Base-by-base conservation (phyloP, 2,888 invertebrate species). In the Lydus trimaculatus region DNA sequence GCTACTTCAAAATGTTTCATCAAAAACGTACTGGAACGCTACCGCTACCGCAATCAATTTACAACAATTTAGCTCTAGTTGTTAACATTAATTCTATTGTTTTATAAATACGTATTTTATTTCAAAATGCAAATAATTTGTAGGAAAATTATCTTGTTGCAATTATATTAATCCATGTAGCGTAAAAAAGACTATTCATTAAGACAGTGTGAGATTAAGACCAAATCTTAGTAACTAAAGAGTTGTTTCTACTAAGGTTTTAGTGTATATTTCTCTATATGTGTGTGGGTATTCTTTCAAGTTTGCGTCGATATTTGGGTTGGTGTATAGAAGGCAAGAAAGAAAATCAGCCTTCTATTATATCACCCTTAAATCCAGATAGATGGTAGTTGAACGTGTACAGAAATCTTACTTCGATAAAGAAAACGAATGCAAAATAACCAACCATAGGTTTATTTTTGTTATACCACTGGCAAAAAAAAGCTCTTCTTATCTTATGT, bases 281-380 rank as follows among this genome's bases (percentile, higher is more conserved):
- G 5, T 17, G 43, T 43, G 7, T 43, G 2, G 28, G 36, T 36
- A 20, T 25, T 15, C 15, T 13, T 23, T 15, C 25, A 52, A 23
- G 13, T 56, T 5, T 25, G 11, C n/a, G 6, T 48, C 8, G 7
- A 15, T 43, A 15, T 56, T 9, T 48, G 48, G 11, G 25, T 56
- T 13, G 25, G 56, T 56, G 23, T 23, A 5, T 25, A 56, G 2
- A 56, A 9, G 56, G 25, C 56, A 56, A 20, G 15, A 28, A 56
- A 28, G 7, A 28, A 28, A 56, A 7, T 56, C 28, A 25, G n/a
- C 15, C 25, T 56, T 56, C 56, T 56, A 52, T 23, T 52, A 23
- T 52, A 56, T 28, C 7, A 15, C 28, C 56, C 56, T 56, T 28
- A 56, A 56, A 56, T 56, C 56, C 56, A 28, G 56, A 56, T 56